Base-by-base conservation (phyloP, 2,888 invertebrate genomes). In the Lissonota sp. region DNA sequence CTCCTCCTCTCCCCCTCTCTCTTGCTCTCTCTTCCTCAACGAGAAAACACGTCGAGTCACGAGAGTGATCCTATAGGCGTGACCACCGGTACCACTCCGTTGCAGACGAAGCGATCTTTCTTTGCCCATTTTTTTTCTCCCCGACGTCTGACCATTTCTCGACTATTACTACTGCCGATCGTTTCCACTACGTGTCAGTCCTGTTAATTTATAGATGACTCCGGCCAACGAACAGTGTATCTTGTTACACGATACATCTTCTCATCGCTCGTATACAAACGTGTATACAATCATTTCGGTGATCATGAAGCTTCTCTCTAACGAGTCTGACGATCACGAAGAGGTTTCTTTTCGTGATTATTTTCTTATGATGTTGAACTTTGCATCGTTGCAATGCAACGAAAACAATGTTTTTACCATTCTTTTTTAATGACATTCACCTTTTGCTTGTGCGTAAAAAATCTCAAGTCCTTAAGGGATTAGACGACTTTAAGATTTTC, bases 141-240 rank as follows among this genome's bases (percentile, higher is more conserved):
- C 53, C 40, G 14, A 37, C 42, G 80, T 71, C 80, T 67, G 80
- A 80, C 72, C 72, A 71, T 76, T 72, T 55, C 46, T 6, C 62
- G 80, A 80, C 80, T 72, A 46, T 76, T 76, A 80, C 80, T 72
- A 80, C 80, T 80, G 66, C 14, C 37, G 70, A 57, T 46, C 66
- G 16, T 14, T 16, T 40, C 49, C 58, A n/a, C 64, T 66, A 44
- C 46, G 53, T 64, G 49, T 57, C 63, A 42, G 12, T 51, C 26
- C 6, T 12, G 51, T 16, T 16, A 49, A 64, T 74, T 62, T 39
- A 53, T 53, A 53, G 6, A 53, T 53, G 6, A 53, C 26, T 26
- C n/a, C 70, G 53, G 55, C 16, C 12, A n/a, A 16, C 26, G 40
- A 6, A 46, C 42, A 16, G 8, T 51, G 39, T 26, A 3, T 26